phyloP scores from a whole-genome alignment of 2,113 vertebrate genomes.

The Butorides virescens region DNA sequence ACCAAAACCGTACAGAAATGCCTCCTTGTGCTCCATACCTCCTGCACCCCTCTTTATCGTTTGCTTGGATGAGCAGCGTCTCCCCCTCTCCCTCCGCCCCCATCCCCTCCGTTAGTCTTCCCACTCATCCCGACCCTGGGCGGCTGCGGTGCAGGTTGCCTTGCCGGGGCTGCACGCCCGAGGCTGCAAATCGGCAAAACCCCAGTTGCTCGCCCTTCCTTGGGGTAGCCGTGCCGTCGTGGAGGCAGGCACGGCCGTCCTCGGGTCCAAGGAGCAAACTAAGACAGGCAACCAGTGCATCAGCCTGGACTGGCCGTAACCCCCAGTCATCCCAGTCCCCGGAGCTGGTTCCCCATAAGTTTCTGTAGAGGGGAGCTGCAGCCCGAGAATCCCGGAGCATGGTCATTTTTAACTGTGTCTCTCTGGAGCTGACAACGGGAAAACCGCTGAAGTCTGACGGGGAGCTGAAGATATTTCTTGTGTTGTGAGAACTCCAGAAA shows the following conservation, averaged over 20 bases:
- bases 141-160: neutral
- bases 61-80: fast-evolving
- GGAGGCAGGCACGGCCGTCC: neutral
- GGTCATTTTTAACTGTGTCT: fast-evolving
- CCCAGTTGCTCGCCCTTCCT: fast-evolving
- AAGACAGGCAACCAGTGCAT: fast-evolving
- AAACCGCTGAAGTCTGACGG: neutral
- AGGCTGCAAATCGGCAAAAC: fast-evolving
- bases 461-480: neutral
- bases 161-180: fast-evolving
- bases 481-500: neutral
- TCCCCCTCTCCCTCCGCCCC: neutral
- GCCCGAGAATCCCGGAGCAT: fast-evolving
- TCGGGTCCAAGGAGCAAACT: fast-evolving
- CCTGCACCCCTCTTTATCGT: neutral
- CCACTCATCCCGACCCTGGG: fast-evolving
- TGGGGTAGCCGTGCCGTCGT: fast-evolving
- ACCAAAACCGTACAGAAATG: neutral
- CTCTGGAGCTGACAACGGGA: neutral
- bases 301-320: neutral
- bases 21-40: neutral
- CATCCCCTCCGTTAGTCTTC: neutral
- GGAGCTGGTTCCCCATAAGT: fast-evolving
- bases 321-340: fast-evolving
- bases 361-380: neutral